Percentiles rank a stretch among this genome's conserved stretches.
These are phyloP conservation scores for Trichopoda pennipes DNA, from an alignment of 2,888 invertebrate species.

Conservation along the genomic window DNA sequence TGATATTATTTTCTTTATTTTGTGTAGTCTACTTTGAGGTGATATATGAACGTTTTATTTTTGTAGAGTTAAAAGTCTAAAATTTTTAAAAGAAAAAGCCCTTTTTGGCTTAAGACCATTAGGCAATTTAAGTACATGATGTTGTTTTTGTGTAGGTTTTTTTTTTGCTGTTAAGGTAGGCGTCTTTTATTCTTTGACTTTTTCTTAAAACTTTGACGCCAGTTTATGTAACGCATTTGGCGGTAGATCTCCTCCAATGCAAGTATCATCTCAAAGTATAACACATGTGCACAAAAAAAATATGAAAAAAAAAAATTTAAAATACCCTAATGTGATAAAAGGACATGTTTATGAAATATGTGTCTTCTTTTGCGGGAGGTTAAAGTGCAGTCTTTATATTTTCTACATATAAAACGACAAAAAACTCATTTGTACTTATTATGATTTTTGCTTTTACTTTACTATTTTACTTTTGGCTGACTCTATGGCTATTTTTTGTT, in stretches of 20 bases:
- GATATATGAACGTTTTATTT: conserved; percentile 64
- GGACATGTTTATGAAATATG: conserved; percentile 56
- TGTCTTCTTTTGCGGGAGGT: conserved; percentile 48
- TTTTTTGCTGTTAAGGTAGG: conserved; percentile 43
- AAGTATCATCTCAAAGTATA: not conserved
- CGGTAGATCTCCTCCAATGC: conserved; percentile 16
- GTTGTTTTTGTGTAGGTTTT: not conserved
- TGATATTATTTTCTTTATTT: conserved; percentile 15
- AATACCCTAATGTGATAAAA: conserved; percentile 49
- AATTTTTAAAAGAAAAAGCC: conserved; percentile 23
- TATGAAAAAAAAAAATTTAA: conserved; percentile 3
- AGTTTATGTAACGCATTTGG: conserved; percentile 63
- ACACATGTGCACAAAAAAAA: not conserved
- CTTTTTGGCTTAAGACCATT: conserved; percentile 59
- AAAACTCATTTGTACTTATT: conserved; percentile 33
- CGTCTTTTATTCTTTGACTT: conserved; percentile 37
- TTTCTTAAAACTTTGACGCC: conserved; percentile 64
- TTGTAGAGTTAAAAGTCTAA: conserved; percentile 48
- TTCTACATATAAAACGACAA: conserved; percentile 5
- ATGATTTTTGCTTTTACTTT: conserved; percentile 31
- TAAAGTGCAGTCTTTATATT: conserved; percentile 47
- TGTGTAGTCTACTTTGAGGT: conserved; percentile 51
- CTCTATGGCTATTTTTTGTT: conserved; percentile 58
- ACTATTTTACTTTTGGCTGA: conserved; percentile 38
- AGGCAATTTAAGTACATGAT: conserved; percentile 43